Percentiles rank a stretch among this genome's conserved stretches.
Conservation (phyloP, 2,888 invertebrate species). For the Callyntrura guangdongensis region DNA sequence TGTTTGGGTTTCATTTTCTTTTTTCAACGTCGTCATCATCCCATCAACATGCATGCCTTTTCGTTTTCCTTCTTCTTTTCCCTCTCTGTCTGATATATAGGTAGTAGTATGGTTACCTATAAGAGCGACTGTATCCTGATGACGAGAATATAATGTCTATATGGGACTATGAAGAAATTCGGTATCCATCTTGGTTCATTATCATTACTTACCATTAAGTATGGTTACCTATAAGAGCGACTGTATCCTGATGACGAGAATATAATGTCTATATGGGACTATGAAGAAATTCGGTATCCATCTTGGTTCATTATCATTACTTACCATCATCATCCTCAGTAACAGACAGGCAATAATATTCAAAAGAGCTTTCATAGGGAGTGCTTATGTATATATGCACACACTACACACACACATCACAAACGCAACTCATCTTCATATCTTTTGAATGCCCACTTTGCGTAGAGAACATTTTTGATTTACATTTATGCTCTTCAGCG, state of each 20-base stretch:
- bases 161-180: slow-evolving; percentile 15
- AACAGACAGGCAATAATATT: slow-evolving; percentile 1
- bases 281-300: slow-evolving; percentile 37
- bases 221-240: too few relatives aligned
- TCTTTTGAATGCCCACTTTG: slow-evolving; percentile 24
- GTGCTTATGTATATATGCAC: too few relatives aligned
- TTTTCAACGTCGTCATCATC: slow-evolving; percentile 37
- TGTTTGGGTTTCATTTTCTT: slow-evolving; percentile 64
- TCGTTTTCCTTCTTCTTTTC: slow-evolving; percentile 22
- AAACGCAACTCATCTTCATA: neutral
- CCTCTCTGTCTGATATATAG: neutral
- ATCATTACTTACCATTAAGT: slow-evolving; percentile 20
- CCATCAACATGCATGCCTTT: slow-evolving; percentile 22
- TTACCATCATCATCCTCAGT: slow-evolving; percentile 6
- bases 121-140: too few relatives aligned
- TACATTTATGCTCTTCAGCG: slow-evolving; percentile 4
- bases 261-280: neutral
- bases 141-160: too few relatives aligned
- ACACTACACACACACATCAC: too few relatives aligned
- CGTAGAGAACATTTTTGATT: neutral
- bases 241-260: too few relatives aligned
- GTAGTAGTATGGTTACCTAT: neutral
- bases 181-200: slow-evolving; percentile 25
- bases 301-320: slow-evolving; percentile 15
- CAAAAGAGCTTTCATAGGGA: too few relatives aligned